These are phyloP conservation scores for Anoplopoma fimbria DNA, from an alignment of 2,113 vertebrate genomes.

Conservation along the genomic window DNA sequence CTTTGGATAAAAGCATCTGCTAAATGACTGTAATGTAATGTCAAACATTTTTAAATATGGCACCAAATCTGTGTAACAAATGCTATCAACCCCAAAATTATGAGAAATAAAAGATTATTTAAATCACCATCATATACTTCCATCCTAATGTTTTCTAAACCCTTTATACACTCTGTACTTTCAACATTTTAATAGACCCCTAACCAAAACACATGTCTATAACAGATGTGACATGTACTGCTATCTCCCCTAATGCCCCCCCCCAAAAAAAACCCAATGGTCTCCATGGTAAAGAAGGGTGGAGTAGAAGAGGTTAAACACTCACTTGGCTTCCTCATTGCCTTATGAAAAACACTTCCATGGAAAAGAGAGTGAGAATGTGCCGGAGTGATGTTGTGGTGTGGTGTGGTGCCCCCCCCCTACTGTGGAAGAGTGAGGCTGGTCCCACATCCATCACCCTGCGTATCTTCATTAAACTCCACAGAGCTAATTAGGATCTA, in stretches of 20 bases:
- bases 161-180: background rate
- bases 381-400: background rate
- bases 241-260: too few species aligned
- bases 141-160: too few species aligned
- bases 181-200: too few species aligned
- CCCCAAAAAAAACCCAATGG: background rate
- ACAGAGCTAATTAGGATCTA: conserved; percentile 78
- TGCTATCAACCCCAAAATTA: too few species aligned
- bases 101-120: too few species aligned
- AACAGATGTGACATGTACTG: background rate
- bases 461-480: conserved; percentile 78
- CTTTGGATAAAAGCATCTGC: too few species aligned
- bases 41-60: too few species aligned
- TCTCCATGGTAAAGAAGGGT: background rate
- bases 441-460: conserved; percentile 68
- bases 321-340: background rate
- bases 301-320: background rate
- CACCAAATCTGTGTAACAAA: too few species aligned
- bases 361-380: background rate
- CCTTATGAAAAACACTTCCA: background rate
- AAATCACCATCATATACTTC: too few species aligned
- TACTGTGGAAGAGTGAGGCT: conserved; percentile 68
- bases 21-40: too few species aligned
- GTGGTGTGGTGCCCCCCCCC: conserved; percentile 41
- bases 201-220: too few species aligned